These are phyloP conservation scores for Scaptodrosophila latifasciaeformis DNA, from an alignment of 2,888 invertebrate species.

Conservation along the genomic window DNA sequence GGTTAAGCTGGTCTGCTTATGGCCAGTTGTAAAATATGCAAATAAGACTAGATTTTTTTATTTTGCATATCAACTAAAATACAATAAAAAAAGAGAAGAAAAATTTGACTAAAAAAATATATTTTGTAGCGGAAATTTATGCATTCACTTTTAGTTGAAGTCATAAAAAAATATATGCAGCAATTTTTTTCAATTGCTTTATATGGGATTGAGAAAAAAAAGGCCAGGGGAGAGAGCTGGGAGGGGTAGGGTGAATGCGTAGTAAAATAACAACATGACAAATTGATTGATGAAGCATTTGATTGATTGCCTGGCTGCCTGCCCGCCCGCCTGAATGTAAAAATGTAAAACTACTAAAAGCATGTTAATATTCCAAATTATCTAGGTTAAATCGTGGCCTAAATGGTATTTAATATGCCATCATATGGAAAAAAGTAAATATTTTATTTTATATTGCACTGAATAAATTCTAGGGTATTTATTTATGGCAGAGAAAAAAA, in stretches of 20 bases:
- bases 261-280: conserved; percentile 26
- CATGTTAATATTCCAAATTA: background rate
- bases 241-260: background rate
- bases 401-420: background rate
- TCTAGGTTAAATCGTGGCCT: background rate
- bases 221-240: background rate
- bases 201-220: background rate
- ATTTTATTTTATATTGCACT: too few relatives aligned
- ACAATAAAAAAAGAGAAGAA: too few relatives aligned
- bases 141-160: background rate
- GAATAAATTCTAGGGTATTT: too few relatives aligned
- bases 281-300: conserved; percentile 42
- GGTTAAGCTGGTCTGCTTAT: too few relatives aligned
- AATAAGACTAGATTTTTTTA: too few relatives aligned
- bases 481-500: too few relatives aligned
- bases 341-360: background rate
- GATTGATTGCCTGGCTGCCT: conserved; percentile 47
- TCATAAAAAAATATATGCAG: background rate
- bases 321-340: too few relatives aligned
- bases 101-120: too few relatives aligned
- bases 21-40: too few relatives aligned
- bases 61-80: too few relatives aligned
- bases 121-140: background rate
- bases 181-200: background rate
- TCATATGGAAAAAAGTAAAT: too few relatives aligned